A percentile compares a stretch with the other conserved stretches of the same genome.
Conservation (phyloP, 1,140 invertebrate genomes). For the Heliconius hewitsoni region DNA sequence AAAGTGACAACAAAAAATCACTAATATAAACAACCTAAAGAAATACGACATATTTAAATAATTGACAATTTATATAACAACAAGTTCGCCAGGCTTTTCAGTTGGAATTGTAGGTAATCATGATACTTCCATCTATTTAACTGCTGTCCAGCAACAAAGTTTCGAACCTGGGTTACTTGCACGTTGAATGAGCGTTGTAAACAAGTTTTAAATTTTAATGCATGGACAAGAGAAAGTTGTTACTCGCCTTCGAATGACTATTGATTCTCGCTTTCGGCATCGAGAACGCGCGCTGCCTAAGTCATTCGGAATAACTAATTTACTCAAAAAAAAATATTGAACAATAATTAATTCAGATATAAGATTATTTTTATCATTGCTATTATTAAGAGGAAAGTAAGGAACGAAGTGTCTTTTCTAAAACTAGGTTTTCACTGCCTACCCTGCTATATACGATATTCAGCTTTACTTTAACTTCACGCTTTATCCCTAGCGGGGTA, state of each 20-base stretch:
- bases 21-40: constrained; percentile 35
- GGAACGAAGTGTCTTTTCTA: too few species aligned
- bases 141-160: constrained; percentile 57
- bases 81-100: constrained; percentile 58
- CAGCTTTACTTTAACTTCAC: too few species aligned
- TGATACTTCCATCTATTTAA: constrained; percentile 72
- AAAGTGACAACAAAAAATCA: constrained; percentile 20
- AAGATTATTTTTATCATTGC: neutral
- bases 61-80: constrained; percentile 44
- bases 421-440: too few species aligned
- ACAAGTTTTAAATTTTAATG: constrained; percentile 80
- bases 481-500: too few species aligned
- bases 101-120: constrained; percentile 62
- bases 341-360: too few species aligned
- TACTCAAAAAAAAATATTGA: neutral
- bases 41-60: constrained; percentile 34
- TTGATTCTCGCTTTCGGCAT: constrained; percentile 61
- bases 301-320: neutral
- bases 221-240: constrained; percentile 66
- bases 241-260: constrained; percentile 49
- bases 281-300: constrained; percentile 53
- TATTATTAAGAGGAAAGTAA: neutral
- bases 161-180: constrained; percentile 58
- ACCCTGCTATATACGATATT: too few species aligned
- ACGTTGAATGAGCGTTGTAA: constrained; percentile 62